phyloP scores from a whole-genome alignment of 2,113 vertebrate species.

The human region GRCh38 chr2:130139001-130139500 shows the following conservation, averaged over 20 bases:
- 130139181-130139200: not conserved
- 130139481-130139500: not conserved
- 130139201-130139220: not conserved
- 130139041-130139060: fast-evolving
- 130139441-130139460: not conserved
- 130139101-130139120: fast-evolving
- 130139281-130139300: not conserved
- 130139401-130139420: not conserved
- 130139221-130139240: not conserved
- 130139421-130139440: not conserved
- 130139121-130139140: not conserved
- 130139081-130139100: not conserved
- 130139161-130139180: not conserved
- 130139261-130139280: not conserved
- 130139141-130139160: fast-evolving
- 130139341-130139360: not conserved
- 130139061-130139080: not conserved
- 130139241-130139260: not conserved
- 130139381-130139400: conserved; percentile 41
- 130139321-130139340: not conserved
- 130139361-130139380: not conserved
- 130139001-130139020: not conserved
- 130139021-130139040: not conserved
- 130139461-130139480: not conserved
- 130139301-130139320: conserved; percentile 59